phyloP scores from a whole-genome alignment of 2,113 vertebrate genomes.

The Phaethon lepturus region DNA sequence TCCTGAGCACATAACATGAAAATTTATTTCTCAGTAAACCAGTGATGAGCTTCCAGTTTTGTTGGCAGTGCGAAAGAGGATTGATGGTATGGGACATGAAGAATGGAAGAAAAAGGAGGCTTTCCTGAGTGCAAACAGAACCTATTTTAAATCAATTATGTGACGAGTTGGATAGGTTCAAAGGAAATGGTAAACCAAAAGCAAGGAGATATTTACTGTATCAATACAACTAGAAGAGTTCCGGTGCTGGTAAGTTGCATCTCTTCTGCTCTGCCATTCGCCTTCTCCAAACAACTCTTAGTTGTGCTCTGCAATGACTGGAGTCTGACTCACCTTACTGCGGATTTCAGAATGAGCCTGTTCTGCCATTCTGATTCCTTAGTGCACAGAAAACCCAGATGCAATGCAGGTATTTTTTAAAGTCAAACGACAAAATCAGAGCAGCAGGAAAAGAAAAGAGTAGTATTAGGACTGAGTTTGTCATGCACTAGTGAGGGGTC shows the following conservation, averaged over 20 bases:
- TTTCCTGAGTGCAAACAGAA: not conserved
- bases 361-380: not conserved
- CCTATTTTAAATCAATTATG: not conserved
- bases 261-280: not conserved
- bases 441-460: not conserved
- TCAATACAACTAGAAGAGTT: not conserved
- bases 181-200: not conserved
- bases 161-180: not conserved
- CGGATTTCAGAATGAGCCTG: not conserved
- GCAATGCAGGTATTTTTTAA: not conserved
- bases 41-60: not conserved
- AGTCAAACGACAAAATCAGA: not conserved
- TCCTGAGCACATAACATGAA: not conserved
- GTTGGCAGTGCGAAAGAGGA: not conserved
- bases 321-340: not conserved
- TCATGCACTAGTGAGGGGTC: not conserved
- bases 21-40: not conserved
- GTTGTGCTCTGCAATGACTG: not conserved
- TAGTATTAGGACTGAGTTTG: not conserved
- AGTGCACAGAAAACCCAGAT: not conserved
- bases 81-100: not conserved
- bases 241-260: not conserved
- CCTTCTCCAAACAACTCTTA: not conserved
- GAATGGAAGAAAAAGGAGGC: not conserved
- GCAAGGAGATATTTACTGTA: not conserved